Percentiles rank a stretch among this genome's conserved stretches.
These are phyloP conservation scores for Passerculus sandwichensis DNA, from an alignment of 2,797 vertebrate species.

Conservation along the genomic window DNA sequence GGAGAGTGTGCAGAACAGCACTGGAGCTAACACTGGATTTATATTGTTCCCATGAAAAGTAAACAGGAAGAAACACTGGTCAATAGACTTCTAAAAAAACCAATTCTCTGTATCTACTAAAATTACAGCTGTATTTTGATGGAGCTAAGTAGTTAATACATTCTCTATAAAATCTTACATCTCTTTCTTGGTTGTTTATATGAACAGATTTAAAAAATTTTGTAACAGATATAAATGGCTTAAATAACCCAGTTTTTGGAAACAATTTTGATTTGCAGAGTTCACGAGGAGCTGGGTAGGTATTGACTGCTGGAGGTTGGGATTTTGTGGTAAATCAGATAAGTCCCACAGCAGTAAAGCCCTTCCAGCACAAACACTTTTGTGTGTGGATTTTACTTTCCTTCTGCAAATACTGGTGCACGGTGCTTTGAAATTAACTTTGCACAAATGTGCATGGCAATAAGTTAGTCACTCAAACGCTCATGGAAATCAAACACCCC, in stretches of 20 bases:
- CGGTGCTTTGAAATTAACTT: conserved; percentile 34
- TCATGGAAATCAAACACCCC: conserved; percentile 44
- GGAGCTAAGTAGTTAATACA: background rate
- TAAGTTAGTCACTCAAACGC: conserved; percentile 25
- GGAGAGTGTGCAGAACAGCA: background rate
- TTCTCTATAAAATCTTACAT: background rate
- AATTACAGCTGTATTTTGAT: background rate
- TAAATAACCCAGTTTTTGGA: background rate
- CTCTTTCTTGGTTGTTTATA: background rate
- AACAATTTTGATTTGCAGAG: background rate
- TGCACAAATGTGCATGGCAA: conserved; percentile 42
- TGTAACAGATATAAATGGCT: background rate
- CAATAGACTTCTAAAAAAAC: background rate
- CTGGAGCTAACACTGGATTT: background rate
- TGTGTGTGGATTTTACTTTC: background rate
- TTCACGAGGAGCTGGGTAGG: background rate
- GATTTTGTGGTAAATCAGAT: conserved; percentile 49
- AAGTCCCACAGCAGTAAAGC: conserved; percentile 10
- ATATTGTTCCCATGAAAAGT: background rate
- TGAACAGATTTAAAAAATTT: background rate
- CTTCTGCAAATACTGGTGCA: conserved; percentile 12
- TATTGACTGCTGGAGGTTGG: conserved; percentile 29
- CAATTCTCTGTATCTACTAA: background rate
- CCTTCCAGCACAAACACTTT: conserved; percentile 40
- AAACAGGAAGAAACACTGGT: background rate